phyloP scores from a whole-genome alignment of 2,113 vertebrate genomes.

The Saguinus imperator region DNA sequence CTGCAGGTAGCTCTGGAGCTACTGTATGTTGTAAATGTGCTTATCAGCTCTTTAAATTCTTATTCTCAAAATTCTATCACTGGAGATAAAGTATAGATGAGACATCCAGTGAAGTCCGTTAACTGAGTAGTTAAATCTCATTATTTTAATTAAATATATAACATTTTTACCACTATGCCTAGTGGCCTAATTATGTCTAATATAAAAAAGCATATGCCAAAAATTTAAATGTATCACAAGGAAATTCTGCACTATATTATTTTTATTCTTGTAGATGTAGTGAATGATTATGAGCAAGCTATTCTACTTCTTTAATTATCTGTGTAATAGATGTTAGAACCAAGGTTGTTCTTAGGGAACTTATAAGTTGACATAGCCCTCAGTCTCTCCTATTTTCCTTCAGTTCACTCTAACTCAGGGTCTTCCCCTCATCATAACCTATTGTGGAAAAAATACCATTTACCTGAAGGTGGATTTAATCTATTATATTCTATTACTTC shows the following conservation, averaged over 20 bases:
- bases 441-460: background rate
- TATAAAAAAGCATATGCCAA: background rate
- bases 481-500: background rate
- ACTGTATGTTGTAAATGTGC: background rate
- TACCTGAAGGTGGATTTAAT: background rate
- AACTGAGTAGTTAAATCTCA: background rate
- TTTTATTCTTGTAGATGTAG: background rate
- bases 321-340: background rate
- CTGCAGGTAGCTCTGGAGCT: background rate
- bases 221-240: background rate
- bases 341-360: background rate
- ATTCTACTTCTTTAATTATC: background rate
- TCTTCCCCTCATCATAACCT: background rate
- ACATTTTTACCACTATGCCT: background rate
- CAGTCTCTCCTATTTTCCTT: background rate
- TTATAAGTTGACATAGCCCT: background rate
- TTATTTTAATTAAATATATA: background rate
- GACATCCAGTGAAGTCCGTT: background rate
- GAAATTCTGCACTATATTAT: background rate
- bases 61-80: constrained; percentile 36
- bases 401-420: background rate
- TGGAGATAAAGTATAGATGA: background rate
- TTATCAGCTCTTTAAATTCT: constrained; percentile 3
- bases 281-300: constrained; percentile 4
- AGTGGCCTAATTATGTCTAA: background rate